phyloP scores from a whole-genome alignment of 2,113 vertebrate species.

The Pedetes capensis region DNA sequence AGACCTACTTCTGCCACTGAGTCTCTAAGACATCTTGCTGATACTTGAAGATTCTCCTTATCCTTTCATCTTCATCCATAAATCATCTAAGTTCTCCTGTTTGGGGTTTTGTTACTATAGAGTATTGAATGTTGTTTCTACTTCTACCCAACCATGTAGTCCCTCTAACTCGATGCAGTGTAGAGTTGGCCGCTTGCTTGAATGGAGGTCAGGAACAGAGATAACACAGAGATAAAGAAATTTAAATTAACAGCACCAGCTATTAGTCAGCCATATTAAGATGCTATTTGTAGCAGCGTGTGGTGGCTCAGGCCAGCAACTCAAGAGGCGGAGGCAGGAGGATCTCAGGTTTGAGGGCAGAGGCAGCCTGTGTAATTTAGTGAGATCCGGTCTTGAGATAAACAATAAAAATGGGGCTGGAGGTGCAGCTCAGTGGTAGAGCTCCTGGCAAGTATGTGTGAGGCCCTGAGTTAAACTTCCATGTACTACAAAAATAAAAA shows the following conservation, averaged over 20 bases:
- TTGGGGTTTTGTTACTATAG: background rate
- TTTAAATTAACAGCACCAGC: background rate
- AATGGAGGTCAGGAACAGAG: background rate
- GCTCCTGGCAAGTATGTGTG: no score
- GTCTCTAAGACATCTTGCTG: background rate
- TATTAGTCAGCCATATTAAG: background rate
- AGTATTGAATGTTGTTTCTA: background rate
- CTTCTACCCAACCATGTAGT: background rate
- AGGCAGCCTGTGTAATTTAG: no score
- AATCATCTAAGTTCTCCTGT: background rate
- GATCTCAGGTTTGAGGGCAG: no score
- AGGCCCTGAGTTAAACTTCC: no score
- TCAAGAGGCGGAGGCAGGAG: no score
- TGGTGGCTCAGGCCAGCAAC: no score
- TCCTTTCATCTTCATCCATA: background rate
- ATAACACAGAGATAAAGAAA: background rate
- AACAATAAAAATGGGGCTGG: no score
- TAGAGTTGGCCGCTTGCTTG: background rate
- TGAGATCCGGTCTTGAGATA: no score
- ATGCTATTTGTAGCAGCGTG: background rate
- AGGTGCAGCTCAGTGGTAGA: no score
- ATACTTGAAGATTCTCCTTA: background rate
- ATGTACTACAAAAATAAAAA: no score
- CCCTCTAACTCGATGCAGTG: background rate
- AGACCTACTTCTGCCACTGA: background rate